Evolutionary conservation across 2,797 vertebrate genomes (phyloP), one percentile per base, ranked within the genome.

Genomic region (Cynodonichthys magdalenae): DNA sequence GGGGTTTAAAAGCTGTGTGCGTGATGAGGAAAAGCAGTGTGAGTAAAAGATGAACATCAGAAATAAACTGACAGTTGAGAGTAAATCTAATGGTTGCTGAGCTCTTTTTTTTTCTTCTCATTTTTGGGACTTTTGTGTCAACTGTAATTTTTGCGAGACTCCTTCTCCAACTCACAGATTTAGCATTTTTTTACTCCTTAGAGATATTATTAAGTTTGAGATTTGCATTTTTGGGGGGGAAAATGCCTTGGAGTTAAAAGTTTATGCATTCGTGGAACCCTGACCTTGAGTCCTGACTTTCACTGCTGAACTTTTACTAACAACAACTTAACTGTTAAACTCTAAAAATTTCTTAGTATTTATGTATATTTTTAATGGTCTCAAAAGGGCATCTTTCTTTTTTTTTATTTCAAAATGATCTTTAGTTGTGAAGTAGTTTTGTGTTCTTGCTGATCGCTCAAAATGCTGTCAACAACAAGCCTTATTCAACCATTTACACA

Each of bases 1-100:
- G 46, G 61, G 54, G 75, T 84, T 84, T 74, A 86, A 85, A 87
- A 78, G 81, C 71, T 12, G 66, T 52, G 58, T 29, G 63, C 66
- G 68, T 69, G 66, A 53, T 18, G 51, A 17, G 15, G 63, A 77
- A 70, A 67, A 67, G 68, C 88, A 86, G 88, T 84, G 79, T 71
- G 82, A 63, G 46, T 77, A 82, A 84, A 76, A 67, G 76, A 84
- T 85, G 72, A 82, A 77, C 74, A 85, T 87, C 68, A 82, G 72
- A 81, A 57, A 79, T 50, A 49, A 54, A 39, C 50, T 61, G 69
- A 53, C 39, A 69, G 79, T 36, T 60, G 61, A 74, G 70, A 82
- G 58, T 75, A 79, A 80, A 83, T 80, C 50, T 79, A 80, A 74
- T 81, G 83, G 76, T 56, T 75, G 73, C 47, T 17, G 53, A 74